Base-by-base conservation (phyloP, 1,140 invertebrate species). In the Apocrypta bakeri region DNA sequence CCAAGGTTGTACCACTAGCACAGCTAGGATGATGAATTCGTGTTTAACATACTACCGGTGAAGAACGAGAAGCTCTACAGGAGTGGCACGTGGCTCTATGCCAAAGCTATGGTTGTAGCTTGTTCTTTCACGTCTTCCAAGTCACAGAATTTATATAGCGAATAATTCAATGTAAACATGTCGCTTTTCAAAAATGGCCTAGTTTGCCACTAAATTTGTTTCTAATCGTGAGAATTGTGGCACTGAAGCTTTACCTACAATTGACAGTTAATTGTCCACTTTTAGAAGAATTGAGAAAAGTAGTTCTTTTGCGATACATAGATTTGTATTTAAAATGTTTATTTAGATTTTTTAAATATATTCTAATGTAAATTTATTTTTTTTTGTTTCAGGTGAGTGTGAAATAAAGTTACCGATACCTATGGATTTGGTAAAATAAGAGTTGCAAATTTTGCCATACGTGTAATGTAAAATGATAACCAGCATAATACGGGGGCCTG, bases 151-250 rank as follows among this genome's bases (percentile, higher is more conserved):
- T 77, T 78, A 77, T 82, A 33, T 75, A 31, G 21, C 66, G 48
- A 25, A 78, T 82, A 82, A 82, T 78, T 78, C 75, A 82, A 56
- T 71, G 63, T 76, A n/a, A 31, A 56, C 8, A 17, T 4, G 48
- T 17, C 21, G 48, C 48, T 56, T 56, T 1, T 21, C 48, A 21
- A 56, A 17, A 17, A 4, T 21, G 21, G 37, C 31, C 61, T 66
- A 56, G 48, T 17, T 56, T 4, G 21, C 6, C 81, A 42, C 42
- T 76, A 77, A 82, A 82, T 69, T 82, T 82, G 74, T 71, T n/a
- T 0, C 29, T 29, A 37, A 63, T 33, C 14, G 33, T 11, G n/a
- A 14, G 69, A n/a, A n/a, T 33, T 11, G 48, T 56, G 7, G 48
- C 29, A 24, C 72, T 27, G 37, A 74, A n/a, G n/a, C 56, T 74